Evolutionary conservation across 2,888 invertebrate genomes (phyloP).

Genomic region (Drosophila mercatorum): DNA sequence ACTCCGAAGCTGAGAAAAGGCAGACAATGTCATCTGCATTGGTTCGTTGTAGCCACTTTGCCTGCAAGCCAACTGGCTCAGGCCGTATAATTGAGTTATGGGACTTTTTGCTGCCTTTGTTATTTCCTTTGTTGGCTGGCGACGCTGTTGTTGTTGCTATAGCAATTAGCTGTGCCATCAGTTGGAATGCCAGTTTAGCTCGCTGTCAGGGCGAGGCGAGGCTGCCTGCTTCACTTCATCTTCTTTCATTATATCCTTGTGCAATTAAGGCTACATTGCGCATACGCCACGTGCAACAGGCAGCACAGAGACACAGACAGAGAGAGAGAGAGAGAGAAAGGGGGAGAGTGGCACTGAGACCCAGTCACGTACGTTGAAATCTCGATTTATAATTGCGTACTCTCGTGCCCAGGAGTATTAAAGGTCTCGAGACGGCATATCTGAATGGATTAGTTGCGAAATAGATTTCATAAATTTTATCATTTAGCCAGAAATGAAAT

Average conservation of each 20-base stretch:
- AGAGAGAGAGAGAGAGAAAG: not conserved
- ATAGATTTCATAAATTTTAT: not conserved
- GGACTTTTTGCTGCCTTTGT: constrained; percentile 8
- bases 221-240: constrained; percentile 4
- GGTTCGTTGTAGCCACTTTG: not conserved
- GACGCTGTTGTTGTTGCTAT: not conserved
- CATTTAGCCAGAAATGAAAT: not conserved
- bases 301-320: not conserved
- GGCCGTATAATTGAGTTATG: constrained; percentile 14
- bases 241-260: constrained; percentile 7
- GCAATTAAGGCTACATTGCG: constrained; percentile 37
- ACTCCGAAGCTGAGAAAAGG: not conserved
- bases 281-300: constrained; percentile 38
- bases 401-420: not conserved
- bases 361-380: constrained; percentile 12
- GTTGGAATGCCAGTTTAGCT: constrained; percentile 16
- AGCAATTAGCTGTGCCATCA: constrained; percentile 18
- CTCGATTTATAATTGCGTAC: constrained; percentile 20
- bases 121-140: not conserved
- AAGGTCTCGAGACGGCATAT: not conserved
- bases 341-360: not conserved
- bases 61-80: constrained; percentile 3
- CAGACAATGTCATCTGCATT: constrained; percentile 2
- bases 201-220: constrained; percentile 8
- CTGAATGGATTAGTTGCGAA: constrained; percentile 8